phyloP scores from a whole-genome alignment of 2,113 vertebrate species.

The Columba livia region DNA sequence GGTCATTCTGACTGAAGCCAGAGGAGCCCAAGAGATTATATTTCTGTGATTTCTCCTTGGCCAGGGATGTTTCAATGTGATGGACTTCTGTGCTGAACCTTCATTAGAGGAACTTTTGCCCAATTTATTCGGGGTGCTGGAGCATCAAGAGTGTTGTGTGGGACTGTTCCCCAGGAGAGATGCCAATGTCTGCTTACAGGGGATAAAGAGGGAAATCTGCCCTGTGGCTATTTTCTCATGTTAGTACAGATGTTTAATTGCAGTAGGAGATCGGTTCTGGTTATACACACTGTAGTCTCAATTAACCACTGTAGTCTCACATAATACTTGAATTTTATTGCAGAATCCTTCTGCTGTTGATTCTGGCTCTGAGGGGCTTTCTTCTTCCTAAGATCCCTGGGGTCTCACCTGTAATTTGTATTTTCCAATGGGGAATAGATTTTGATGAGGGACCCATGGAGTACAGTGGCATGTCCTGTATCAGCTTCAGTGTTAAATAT shows the following conservation, averaged over 20 bases:
- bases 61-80: neutral
- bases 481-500: neutral
- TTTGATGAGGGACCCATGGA: neutral
- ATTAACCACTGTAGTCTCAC: neutral
- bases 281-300: neutral
- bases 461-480: neutral
- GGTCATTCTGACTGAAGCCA: neutral
- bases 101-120: neutral
- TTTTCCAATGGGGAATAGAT: neutral
- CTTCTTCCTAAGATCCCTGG: neutral
- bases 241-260: neutral
- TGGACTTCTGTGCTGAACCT: neutral
- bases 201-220: neutral
- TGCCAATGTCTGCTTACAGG: neutral
- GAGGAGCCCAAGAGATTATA: neutral
- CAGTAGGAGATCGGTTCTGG: neutral
- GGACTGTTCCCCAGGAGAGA: neutral
- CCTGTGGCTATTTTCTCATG: neutral
- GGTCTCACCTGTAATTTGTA: neutral
- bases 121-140: neutral
- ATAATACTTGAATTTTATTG: neutral
- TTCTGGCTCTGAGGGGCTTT: neutral
- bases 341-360: neutral
- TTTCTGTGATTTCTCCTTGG: neutral
- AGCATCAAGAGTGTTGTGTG: neutral